phyloP scores from a whole-genome alignment of 37 sponge, comb jelly and placozoan species.

The Corticium candelabrum region DNA sequence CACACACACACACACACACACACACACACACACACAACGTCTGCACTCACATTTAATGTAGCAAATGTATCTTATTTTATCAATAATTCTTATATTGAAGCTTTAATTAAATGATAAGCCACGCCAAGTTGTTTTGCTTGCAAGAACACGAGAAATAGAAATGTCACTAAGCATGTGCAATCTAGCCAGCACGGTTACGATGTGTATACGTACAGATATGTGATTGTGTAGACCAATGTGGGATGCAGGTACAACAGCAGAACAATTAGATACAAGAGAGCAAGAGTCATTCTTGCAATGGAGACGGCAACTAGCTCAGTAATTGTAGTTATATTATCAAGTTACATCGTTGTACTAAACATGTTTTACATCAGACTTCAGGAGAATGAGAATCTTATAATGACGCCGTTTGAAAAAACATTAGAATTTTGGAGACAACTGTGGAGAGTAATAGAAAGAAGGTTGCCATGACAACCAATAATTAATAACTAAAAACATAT shows the following conservation, averaged over 20 bases:
- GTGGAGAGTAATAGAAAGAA: constrained; percentile 45
- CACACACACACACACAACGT: too few relatives aligned
- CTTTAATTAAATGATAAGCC: too few relatives aligned
- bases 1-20: too few relatives aligned
- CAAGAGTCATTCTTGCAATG: constrained; percentile 52
- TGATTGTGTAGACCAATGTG: constrained; percentile 29
- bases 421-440: constrained; percentile 68
- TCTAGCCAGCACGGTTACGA: too few relatives aligned
- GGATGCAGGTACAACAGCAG: constrained; percentile 29
- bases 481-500: neutral
- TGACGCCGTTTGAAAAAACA: constrained; percentile 69
- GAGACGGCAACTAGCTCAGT: constrained; percentile 41
- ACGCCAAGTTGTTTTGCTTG: too few relatives aligned
- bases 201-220: too few relatives aligned
- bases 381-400: constrained; percentile 43
- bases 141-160: too few relatives aligned
- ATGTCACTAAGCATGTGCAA: too few relatives aligned
- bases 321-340: neutral
- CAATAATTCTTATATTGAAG: too few relatives aligned
- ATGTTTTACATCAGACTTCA: constrained; percentile 15
- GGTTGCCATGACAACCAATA: neutral
- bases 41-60: too few relatives aligned
- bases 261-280: constrained; percentile 47
- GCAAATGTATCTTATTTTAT: too few relatives aligned
- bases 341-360: neutral